Conservation (phyloP, 2,888 invertebrate species). For the Reticulitermes lucifugus region DNA sequence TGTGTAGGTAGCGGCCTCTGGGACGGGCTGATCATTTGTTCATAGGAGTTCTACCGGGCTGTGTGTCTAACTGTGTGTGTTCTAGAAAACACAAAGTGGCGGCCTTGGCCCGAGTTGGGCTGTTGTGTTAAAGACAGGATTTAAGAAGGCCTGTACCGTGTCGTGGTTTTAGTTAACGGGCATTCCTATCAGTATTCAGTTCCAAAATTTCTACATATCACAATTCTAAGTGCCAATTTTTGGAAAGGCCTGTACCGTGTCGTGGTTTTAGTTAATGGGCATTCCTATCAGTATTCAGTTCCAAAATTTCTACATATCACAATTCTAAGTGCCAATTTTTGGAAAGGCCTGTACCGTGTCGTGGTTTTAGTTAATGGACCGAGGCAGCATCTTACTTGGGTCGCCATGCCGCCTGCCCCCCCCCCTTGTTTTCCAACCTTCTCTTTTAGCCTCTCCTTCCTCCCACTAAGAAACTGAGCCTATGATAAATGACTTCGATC, state of each 20-base stretch:
- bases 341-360: constrained; percentile 14
- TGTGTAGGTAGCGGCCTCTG: too few relatives aligned
- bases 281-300: too few relatives aligned
- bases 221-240: neutral
- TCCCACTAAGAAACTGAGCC: constrained; percentile 38
- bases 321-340: neutral
- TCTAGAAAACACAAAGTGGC: too few relatives aligned
- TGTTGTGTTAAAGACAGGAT: too few relatives aligned
- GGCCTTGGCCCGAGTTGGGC: too few relatives aligned
- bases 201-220: too few relatives aligned
- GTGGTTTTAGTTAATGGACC: constrained; percentile 39
- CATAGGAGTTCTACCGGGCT: too few relatives aligned
- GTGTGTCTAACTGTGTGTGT: too few relatives aligned
- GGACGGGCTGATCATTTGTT: too few relatives aligned
- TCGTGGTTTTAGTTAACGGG: constrained; percentile 35
- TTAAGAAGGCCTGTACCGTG: neutral
- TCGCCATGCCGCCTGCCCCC: constrained; percentile 19
- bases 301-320: too few relatives aligned
- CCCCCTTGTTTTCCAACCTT: constrained; percentile 17
- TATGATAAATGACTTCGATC: constrained; percentile 41
- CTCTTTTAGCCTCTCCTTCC: neutral
- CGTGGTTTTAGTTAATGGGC: constrained; percentile 36
- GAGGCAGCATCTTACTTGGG: constrained; percentile 24
- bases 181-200: neutral
- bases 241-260: constrained; percentile 7